These are phyloP conservation scores for Papilio protenor DNA, from an alignment of 2,888 invertebrate genomes.

Conservation along the genomic window DNA sequence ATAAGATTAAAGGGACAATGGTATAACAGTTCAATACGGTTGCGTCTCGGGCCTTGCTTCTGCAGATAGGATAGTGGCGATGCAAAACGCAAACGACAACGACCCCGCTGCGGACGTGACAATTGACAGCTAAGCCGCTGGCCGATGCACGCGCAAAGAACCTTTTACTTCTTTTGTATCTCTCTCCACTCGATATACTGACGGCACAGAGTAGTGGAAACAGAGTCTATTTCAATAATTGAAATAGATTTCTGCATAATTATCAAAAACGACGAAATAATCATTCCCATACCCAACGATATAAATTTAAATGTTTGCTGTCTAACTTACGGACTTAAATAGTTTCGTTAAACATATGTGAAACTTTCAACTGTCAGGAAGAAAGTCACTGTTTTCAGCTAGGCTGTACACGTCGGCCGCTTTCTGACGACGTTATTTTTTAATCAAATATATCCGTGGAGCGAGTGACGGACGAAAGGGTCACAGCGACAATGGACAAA, in stretches of 20 bases:
- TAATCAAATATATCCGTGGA: constrained; percentile 85
- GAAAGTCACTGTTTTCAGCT: constrained; percentile 41
- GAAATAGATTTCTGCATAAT: background rate
- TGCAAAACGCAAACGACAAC: constrained; percentile 70
- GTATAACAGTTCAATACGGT: constrained; percentile 52
- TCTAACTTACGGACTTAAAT: background rate
- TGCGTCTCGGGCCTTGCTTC: constrained; percentile 61
- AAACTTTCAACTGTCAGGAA: background rate
- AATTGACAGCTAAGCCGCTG: constrained; percentile 79
- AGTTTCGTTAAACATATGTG: background rate
- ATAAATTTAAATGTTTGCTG: background rate
- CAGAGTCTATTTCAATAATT: background rate
- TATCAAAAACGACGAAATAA: too few relatives aligned
- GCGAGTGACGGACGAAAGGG: constrained; percentile 83
- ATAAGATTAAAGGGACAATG: constrained; percentile 52
- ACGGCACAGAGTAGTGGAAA: constrained; percentile 29
- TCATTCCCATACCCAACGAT: too few relatives aligned
- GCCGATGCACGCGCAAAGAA: constrained; percentile 65
- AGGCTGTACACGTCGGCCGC: constrained; percentile 58
- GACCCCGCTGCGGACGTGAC: constrained; percentile 71
- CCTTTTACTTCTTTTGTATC: constrained; percentile 78
- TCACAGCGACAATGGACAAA: constrained; percentile 73
- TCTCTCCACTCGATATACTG: constrained; percentile 50
- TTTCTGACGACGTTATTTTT: constrained; percentile 85
- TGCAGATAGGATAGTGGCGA: constrained; percentile 80